phyloP scores from a whole-genome alignment of 2,888 invertebrate genomes.

The Melanotus villosus region DNA sequence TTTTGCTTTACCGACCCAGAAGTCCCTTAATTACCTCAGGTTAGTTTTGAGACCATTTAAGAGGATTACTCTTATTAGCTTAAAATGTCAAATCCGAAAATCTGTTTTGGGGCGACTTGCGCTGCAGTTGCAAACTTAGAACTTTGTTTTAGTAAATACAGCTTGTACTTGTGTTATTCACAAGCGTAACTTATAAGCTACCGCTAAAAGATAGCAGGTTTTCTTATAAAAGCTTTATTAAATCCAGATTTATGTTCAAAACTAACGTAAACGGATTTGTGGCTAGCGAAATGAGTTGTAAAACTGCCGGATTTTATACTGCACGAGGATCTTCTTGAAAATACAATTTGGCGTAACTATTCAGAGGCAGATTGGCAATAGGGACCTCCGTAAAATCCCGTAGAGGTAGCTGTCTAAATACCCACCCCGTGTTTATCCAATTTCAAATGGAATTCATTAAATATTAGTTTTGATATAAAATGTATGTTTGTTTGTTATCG shows the following conservation, averaged over 20 bases:
- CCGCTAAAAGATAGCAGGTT: slow-evolving; percentile 3
- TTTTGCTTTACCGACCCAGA: slow-evolving; percentile 17
- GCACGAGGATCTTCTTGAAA: slow-evolving; percentile 14
- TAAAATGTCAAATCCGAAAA: slow-evolving; percentile 35
- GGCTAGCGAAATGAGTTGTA: slow-evolving; percentile 3
- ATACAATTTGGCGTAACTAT: slow-evolving; percentile 3
- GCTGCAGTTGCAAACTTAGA: slow-evolving; percentile 15
- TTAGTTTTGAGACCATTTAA: slow-evolving; percentile 28
- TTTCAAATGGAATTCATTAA: neutral
- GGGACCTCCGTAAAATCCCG: slow-evolving; percentile 12
- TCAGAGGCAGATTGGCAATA: slow-evolving; percentile 6
- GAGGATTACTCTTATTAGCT: slow-evolving; percentile 33
- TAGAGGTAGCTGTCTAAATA: slow-evolving; percentile 7
- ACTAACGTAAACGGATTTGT: slow-evolving; percentile 16
- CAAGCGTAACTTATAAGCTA: neutral
- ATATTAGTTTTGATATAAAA: no score
- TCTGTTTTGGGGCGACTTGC: slow-evolving; percentile 21
- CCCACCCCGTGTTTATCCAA: neutral
- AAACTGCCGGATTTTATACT: slow-evolving; percentile 13
- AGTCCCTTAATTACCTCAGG: slow-evolving; percentile 26
- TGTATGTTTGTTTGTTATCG: no score
- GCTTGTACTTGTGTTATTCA: slow-evolving; percentile 12
- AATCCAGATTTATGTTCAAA: slow-evolving; percentile 23
- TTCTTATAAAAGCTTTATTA: slow-evolving; percentile 16
- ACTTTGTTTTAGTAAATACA: neutral